Base-by-base conservation (phyloP, 2,888 invertebrate genomes). In the Hermaeophaga mercurialis region DNA sequence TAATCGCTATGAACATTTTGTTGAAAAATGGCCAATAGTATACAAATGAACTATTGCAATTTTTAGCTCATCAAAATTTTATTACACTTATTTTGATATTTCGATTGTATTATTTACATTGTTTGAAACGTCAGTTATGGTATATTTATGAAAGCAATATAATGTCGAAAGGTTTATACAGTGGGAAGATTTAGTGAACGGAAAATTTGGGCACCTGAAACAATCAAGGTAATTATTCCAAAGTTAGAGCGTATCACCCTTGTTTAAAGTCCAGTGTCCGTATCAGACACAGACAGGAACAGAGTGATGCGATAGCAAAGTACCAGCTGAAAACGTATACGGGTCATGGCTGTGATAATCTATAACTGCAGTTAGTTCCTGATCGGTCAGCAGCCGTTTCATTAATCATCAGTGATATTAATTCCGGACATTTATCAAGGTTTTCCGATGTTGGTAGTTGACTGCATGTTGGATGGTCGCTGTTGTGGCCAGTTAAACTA, bases 341-440 rank as follows among this genome's bases (percentile, higher is more conserved):
- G 22, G 54, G 45, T 41, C 41, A 36, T 24, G 24, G 24, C 57
- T 57, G 54, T 55, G 59, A 53, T 64, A 64, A 67, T 67, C 62
- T 59, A 64, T 66, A 67, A 65, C 66, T 65, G 62, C 66, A 60
- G 57, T 59, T 63, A 70, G 70, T 71, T 72, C 67, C 68, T 71
- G 67, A 67, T 65, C 69, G 66, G 66, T 64, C 66, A 68, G 65
- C 68, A 64, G 66, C 61, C 65, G 70, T 69, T 70, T 68, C 73
- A 74, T 74, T 73, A 73, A 73, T 74, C 73, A 74, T 70, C 68
- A 65, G 66, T 67, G 70, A 70, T 73, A 73, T 73, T 73, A 74
- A 75, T 73, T 72, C 70, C 67, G 71, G 71, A 64, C 73, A 73
- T 74, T 72, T 73, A 74, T 73, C 73, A 71, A 65, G 67, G 70